These are phyloP conservation scores for Papilio machaon DNA, from an alignment of 1,140 invertebrate genomes.

Conservation along the genomic window DNA sequence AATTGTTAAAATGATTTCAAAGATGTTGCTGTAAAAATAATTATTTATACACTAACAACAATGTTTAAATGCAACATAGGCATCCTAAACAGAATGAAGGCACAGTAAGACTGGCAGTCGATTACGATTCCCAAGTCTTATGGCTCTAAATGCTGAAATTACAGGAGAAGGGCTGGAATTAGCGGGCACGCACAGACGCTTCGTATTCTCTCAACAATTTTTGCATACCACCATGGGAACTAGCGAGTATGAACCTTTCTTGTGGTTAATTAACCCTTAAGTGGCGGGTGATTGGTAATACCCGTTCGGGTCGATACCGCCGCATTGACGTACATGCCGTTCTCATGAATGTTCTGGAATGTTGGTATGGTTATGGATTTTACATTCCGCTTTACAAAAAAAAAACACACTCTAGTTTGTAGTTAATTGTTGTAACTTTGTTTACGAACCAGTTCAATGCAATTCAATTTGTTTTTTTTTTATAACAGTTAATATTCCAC, in stretches of 20 bases:
- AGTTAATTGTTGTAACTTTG: not conserved
- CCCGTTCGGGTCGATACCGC: slow-evolving; percentile 48
- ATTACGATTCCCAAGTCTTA: slow-evolving; percentile 53
- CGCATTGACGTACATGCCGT: slow-evolving; percentile 32
- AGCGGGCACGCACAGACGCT: slow-evolving; percentile 63
- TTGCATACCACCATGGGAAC: slow-evolving; percentile 75
- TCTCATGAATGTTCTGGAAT: slow-evolving; percentile 40
- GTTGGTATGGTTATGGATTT: slow-evolving; percentile 41
- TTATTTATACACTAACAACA: not conserved
- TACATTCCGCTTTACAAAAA: slow-evolving; percentile 27
- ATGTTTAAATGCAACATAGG: not conserved
- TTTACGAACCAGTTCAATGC: not conserved
- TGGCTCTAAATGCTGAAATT: slow-evolving; percentile 69
- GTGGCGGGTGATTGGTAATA: slow-evolving; percentile 54
- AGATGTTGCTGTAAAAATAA: not conserved
- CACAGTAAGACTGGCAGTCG: slow-evolving; percentile 37
- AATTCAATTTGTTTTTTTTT: not conserved
- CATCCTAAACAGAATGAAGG: slow-evolving; percentile 20
- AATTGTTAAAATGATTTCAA: not conserved
- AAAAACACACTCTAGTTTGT: not conserved
- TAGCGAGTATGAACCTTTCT: slow-evolving; percentile 53
- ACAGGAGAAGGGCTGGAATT: slow-evolving; percentile 55
- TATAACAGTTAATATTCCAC: no score
- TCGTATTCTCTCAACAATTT: slow-evolving; percentile 74
- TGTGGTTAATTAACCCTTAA: slow-evolving; percentile 59